Evolutionary conservation across 2,797 vertebrate genomes (phyloP).

Genomic region (Nothura maculosa): DNA sequence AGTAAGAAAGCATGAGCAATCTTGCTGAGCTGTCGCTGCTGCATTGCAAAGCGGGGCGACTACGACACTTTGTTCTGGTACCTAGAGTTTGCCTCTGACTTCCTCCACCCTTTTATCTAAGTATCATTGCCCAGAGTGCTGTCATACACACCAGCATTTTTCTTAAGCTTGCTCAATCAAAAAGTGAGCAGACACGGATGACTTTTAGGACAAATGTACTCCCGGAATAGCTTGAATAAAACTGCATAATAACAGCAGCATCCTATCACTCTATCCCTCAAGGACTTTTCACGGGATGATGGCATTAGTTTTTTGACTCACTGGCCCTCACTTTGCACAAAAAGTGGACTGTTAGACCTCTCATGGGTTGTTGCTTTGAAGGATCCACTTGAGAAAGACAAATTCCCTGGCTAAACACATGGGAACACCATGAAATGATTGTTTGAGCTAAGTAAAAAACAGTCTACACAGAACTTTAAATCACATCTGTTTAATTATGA

Average conservation of each 20-base stretch:
- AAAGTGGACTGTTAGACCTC: neutral
- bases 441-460: neutral
- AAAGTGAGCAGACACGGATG: neutral
- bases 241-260: neutral
- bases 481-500: neutral
- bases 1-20: neutral
- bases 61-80: neutral
- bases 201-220: neutral
- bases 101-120: neutral
- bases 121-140: neutral
- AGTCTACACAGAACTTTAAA: neutral
- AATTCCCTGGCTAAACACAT: neutral
- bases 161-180: neutral
- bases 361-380: neutral
- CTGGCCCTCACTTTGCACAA: neutral
- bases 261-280: neutral
- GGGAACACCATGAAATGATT: neutral
- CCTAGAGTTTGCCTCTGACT: neutral
- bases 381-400: neutral
- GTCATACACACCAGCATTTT: neutral
- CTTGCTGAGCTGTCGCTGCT: neutral
- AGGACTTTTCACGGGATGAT: neutral
- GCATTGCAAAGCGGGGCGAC: neutral
- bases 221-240: neutral
- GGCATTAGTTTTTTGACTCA: neutral